A percentile compares a stretch with the other conserved stretches of the same genome.
Conservation (phyloP, 30 jellyfish, hydroid and myxozoan species). For the Aurelia sp. region DNA sequence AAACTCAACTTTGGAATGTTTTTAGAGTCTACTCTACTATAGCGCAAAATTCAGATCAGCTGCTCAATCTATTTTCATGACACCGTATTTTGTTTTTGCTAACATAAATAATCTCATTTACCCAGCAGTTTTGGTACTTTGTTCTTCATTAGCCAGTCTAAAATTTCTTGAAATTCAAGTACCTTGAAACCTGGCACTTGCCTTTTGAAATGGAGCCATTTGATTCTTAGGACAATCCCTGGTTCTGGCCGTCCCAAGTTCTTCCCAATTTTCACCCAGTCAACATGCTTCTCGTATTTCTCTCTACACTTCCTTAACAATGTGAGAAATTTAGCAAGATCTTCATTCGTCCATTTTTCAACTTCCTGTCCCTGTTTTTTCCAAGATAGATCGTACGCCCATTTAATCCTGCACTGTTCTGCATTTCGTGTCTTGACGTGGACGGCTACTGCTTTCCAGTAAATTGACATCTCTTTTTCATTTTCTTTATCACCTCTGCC, state of each 20-base stretch:
- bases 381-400: conserved; percentile 33
- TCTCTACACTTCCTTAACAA: conserved; percentile 5
- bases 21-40: too few relatives aligned
- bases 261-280: conserved; percentile 35
- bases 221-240: background rate
- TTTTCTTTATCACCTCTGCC: background rate
- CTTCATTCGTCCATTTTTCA: conserved; percentile 28
- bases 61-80: too few relatives aligned
- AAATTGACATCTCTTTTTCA: background rate
- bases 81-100: too few relatives aligned
- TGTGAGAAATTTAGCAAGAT: background rate
- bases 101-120: too few relatives aligned
- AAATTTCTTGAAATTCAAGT: too few relatives aligned
- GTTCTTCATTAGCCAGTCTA: too few relatives aligned
- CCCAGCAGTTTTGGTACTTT: too few relatives aligned
- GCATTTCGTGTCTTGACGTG: conserved; percentile 46
- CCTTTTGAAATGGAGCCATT: conserved; percentile 24
- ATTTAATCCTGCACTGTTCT: conserved; percentile 48
- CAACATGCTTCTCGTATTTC: conserved; percentile 42
- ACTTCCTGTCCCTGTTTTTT: background rate
- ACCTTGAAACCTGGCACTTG: too few relatives aligned
- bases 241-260: conserved; percentile 25
- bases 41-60: too few relatives aligned
- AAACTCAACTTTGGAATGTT: too few relatives aligned
- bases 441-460: conserved; percentile 32